Conservation (phyloP, 2,888 invertebrate genomes). For the Euphydryas editha region DNA sequence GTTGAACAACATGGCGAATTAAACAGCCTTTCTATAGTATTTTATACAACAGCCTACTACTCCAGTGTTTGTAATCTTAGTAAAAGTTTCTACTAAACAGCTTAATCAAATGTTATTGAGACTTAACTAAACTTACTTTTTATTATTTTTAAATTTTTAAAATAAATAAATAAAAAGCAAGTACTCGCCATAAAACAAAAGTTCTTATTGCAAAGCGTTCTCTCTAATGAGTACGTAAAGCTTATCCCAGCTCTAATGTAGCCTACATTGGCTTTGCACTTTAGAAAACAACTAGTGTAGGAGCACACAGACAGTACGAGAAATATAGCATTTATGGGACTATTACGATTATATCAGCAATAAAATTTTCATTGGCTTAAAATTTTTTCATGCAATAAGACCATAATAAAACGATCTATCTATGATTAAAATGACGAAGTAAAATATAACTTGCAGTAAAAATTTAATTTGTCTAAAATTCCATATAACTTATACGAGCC, state of each 20-base stretch:
- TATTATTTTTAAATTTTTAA: constrained; percentile 8
- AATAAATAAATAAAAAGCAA: constrained; percentile 16
- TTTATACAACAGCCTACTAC: too few relatives aligned
- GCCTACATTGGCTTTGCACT: constrained; percentile 28
- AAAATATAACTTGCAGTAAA: too few relatives aligned
- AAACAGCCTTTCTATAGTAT: too few relatives aligned
- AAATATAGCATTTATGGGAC: not conserved
- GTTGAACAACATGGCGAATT: too few relatives aligned
- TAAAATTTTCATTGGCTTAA: not conserved
- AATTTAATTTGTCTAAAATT: too few relatives aligned
- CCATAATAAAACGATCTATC: too few relatives aligned
- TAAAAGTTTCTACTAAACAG: too few relatives aligned
- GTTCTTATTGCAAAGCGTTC: constrained; percentile 25
- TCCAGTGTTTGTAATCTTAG: too few relatives aligned
- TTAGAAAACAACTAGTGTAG: constrained; percentile 25
- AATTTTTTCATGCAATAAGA: not conserved
- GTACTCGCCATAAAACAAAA: constrained; percentile 19
- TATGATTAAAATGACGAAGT: too few relatives aligned
- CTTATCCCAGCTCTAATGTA: constrained; percentile 28
- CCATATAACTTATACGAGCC: too few relatives aligned
- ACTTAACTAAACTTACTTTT: not conserved
- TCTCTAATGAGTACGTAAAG: constrained; percentile 33
- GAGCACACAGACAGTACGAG: not conserved
- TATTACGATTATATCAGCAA: not conserved
- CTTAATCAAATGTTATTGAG: too few relatives aligned